Conservation (phyloP, 2,797 vertebrate genomes). For the Ceryle rudis region DNA sequence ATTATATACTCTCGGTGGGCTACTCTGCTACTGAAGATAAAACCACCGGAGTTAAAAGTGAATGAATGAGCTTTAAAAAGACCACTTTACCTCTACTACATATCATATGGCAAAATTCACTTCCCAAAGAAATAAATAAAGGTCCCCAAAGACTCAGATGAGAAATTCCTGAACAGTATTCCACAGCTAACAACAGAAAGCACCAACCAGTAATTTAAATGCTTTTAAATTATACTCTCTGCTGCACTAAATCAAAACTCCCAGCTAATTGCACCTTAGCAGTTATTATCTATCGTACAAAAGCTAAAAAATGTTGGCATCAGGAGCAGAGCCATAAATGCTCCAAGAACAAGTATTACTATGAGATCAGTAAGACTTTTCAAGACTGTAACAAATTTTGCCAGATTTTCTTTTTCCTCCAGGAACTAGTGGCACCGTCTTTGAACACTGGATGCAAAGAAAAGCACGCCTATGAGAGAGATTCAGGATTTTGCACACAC, state of each 20-base stretch:
- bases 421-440: neutral
- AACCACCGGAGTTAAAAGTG: neutral
- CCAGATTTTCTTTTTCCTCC: accelerated
- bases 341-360: neutral
- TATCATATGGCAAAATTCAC: neutral
- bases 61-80: neutral
- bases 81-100: neutral
- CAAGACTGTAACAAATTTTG: neutral
- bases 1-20: neutral
- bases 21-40: neutral
- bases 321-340: neutral
- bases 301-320: neutral
- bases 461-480: neutral
- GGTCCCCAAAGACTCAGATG: neutral
- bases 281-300: neutral
- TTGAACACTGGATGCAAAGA: neutral
- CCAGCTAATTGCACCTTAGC: neutral
- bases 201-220: neutral
- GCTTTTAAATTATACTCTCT: neutral
- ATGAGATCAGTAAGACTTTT: neutral
- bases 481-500: neutral
- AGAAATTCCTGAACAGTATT: neutral
- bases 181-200: neutral
- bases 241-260: neutral
- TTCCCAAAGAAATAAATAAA: neutral